phyloP scores from a whole-genome alignment of 1,140 invertebrate species.

The Hermetia illucens region DNA sequence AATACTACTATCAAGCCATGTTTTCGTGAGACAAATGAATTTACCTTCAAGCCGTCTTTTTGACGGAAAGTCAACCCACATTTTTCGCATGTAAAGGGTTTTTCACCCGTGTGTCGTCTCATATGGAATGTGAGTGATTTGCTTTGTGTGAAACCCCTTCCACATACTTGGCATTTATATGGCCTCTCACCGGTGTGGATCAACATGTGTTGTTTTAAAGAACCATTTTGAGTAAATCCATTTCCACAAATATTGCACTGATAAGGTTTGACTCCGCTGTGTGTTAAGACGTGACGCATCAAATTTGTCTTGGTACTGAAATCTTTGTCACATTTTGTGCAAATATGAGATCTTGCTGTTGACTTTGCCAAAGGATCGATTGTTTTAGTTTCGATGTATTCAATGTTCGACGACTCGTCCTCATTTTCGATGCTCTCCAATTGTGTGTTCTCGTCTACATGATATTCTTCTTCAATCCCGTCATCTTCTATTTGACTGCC shows the following conservation, averaged over 20 bases:
- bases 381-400: neutral
- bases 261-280: slow-evolving; percentile 43
- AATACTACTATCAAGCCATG: no score
- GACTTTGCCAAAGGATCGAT: neutral
- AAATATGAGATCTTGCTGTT: slow-evolving; percentile 16
- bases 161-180: slow-evolving; percentile 20
- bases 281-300: slow-evolving; percentile 43
- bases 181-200: slow-evolving; percentile 24
- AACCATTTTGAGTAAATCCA: slow-evolving; percentile 40
- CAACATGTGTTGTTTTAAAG: slow-evolving; percentile 32
- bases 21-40: neutral
- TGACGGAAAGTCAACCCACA: slow-evolving; percentile 18
- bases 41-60: slow-evolving; percentile 12
- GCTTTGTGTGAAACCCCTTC: slow-evolving; percentile 19
- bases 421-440: neutral
- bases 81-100: slow-evolving; percentile 31
- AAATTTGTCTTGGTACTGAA: slow-evolving; percentile 41
- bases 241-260: slow-evolving; percentile 46
- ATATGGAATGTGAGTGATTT: slow-evolving; percentile 12
- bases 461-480: neutral
- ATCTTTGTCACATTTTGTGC: slow-evolving; percentile 41
- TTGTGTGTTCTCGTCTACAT: neutral
- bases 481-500: neutral
- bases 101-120: slow-evolving; percentile 25
- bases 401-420: neutral